phyloP scores from a whole-genome alignment of 2,888 invertebrate species.

The Nymphalis urticae region DNA sequence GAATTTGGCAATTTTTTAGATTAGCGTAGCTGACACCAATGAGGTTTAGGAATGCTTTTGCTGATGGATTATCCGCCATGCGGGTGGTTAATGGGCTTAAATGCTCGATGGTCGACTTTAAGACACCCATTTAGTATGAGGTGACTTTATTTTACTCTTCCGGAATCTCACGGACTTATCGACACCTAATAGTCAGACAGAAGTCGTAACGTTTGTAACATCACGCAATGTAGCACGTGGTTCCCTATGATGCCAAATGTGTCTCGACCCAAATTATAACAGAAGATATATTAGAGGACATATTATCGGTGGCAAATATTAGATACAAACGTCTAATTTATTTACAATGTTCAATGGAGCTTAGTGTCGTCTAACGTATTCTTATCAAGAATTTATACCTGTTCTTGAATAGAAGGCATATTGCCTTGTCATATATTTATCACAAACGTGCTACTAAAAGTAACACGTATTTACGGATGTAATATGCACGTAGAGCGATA shows the following conservation, averaged over 20 bases:
- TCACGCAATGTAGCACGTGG: constrained; percentile 29
- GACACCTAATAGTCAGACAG: too few relatives aligned
- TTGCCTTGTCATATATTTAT: not conserved
- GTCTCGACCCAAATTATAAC: constrained; percentile 22
- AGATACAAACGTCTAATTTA: not conserved
- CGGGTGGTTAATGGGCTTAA: too few relatives aligned
- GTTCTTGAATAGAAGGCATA: not conserved
- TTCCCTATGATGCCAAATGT: constrained; percentile 25
- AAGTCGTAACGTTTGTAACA: constrained; percentile 6
- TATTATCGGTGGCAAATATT: constrained; percentile 4
- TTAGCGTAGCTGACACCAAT: too few relatives aligned
- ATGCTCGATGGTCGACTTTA: too few relatives aligned
- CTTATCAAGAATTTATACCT: too few relatives aligned
- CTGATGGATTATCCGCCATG: too few relatives aligned
- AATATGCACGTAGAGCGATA: constrained; percentile 17
- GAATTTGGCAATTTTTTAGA: too few relatives aligned
- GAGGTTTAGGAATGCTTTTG: too few relatives aligned
- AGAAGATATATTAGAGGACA: constrained; percentile 18
- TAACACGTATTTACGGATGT: constrained; percentile 4
- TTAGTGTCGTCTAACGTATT: not conserved
- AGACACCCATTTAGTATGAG: too few relatives aligned
- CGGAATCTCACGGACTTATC: too few relatives aligned
- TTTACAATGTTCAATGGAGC: not conserved
- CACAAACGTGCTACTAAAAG: not conserved
- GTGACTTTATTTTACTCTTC: too few relatives aligned